These are phyloP conservation scores for Xenopus tropicalis DNA, from an alignment of 2,113 vertebrate species.

Conservation along the genomic window UCB_Xtro_10.0 CM004450.2:96586501-96587000, in stretches of 20 bases:
- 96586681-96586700: constrained; percentile 91
- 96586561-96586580: constrained; percentile 93
- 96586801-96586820: too few relatives aligned
- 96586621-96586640: constrained; percentile 87
- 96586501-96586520: constrained; percentile 88
- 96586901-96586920: too few relatives aligned
- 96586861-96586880: too few relatives aligned
- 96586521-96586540: constrained; percentile 86
- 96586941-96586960: too few relatives aligned
- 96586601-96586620: constrained; percentile 92
- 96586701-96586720: constrained; percentile 94
- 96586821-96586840: too few relatives aligned
- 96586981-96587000: too few relatives aligned
- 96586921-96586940: too few relatives aligned
- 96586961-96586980: too few relatives aligned
- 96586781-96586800: neutral
- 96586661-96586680: constrained; percentile 78
- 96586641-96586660: constrained; percentile 88
- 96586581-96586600: constrained; percentile 96
- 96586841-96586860: too few relatives aligned
- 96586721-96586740: constrained; percentile 97
- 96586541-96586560: constrained; percentile 76
- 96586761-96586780: constrained; percentile 77
- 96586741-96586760: constrained; percentile 96
- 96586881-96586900: too few relatives aligned